These are phyloP conservation scores for Plusia festucae DNA, from an alignment of 2,888 invertebrate species.

Conservation along the genomic window DNA sequence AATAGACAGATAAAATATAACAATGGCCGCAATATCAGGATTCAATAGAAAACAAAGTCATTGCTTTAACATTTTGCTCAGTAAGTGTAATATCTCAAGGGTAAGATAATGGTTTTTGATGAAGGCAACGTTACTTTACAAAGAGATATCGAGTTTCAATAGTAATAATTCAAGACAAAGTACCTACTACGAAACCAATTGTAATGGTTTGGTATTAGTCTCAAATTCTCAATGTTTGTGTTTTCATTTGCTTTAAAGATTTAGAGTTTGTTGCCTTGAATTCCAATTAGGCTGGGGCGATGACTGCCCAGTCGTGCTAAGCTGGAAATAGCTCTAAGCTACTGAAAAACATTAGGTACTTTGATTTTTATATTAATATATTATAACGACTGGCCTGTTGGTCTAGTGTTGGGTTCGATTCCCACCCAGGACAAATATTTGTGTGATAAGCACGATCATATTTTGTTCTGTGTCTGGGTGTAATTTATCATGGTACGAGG, in stretches of 20 bases:
- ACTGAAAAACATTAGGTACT: no score
- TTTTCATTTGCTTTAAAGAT: neutral
- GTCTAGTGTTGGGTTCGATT: no score
- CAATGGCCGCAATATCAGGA: neutral
- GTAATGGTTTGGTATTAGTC: neutral
- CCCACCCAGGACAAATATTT: no score
- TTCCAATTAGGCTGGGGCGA: neutral
- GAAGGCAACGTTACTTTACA: neutral
- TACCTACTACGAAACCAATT: neutral
- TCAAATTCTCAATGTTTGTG: neutral
- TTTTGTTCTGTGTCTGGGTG: no score
- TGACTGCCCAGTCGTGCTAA: neutral
- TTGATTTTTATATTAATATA: no score
- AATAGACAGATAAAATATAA: constrained; percentile 3
- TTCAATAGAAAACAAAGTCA: neutral
- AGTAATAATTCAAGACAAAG: neutral
- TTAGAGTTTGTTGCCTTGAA: neutral
- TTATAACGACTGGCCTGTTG: no score
- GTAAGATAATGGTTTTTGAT: neutral
- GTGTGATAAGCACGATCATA: no score
- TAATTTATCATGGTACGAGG: no score
- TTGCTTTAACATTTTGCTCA: neutral
- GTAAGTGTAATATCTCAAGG: neutral
- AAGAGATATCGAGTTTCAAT: constrained; percentile 1
- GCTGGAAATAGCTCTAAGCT: neutral